Evolutionary conservation across 2,797 vertebrate genomes (phyloP).

Genomic region (Mus caroli): DNA sequence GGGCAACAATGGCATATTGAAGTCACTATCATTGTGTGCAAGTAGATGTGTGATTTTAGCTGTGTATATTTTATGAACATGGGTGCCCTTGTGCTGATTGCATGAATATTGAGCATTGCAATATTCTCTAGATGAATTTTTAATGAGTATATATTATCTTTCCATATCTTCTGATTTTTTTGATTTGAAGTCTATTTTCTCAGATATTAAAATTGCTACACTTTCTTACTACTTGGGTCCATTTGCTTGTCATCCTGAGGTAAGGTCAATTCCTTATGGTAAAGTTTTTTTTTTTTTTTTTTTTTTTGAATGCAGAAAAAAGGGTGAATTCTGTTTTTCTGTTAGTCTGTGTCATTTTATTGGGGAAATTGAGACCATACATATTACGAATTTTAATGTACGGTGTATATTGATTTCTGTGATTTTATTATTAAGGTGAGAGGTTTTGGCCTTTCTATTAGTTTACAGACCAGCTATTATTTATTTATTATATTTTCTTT

Average conservation of each 20-base stretch:
- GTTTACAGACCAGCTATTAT: background rate
- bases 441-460: background rate
- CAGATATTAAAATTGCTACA: background rate
- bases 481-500: background rate
- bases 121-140: background rate
- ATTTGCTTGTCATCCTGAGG: background rate
- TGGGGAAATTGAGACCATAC: background rate
- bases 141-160: background rate
- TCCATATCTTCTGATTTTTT: background rate
- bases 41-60: background rate
- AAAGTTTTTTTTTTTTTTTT: background rate
- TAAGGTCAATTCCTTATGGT: background rate
- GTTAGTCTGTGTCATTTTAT: background rate
- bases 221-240: background rate
- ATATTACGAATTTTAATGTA: background rate
- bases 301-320: background rate
- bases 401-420: background rate
- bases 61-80: background rate
- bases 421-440: background rate
- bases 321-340: background rate
- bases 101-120: background rate
- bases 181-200: background rate
- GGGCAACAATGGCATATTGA: background rate
- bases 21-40: background rate
- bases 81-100: background rate